A percentile compares a stretch with the other conserved stretches of the same genome.
Conservation (phyloP, 1,140 invertebrate genomes). For the Brachionus manjavacas region DNA sequence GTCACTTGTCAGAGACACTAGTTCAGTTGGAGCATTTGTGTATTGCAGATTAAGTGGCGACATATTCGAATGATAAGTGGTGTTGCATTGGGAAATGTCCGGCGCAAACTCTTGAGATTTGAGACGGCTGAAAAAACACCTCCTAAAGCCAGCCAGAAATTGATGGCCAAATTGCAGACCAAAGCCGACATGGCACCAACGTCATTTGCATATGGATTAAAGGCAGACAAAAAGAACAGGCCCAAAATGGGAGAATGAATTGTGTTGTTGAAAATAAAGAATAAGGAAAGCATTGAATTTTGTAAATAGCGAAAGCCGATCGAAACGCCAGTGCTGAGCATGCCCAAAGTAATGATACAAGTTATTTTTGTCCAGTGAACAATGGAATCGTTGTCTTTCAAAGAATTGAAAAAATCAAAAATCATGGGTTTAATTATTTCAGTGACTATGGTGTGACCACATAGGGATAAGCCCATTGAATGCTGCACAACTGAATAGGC, state of each 20-base stretch:
- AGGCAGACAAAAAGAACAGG: slow-evolving; percentile 5
- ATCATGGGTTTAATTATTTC: slow-evolving; percentile 13
- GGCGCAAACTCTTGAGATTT: slow-evolving; percentile 25
- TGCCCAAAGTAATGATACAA: background rate
- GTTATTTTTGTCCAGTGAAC: background rate
- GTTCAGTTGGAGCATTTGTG: background rate
- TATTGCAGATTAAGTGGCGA: background rate
- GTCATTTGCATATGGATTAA: slow-evolving; percentile 21
- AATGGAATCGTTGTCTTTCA: background rate
- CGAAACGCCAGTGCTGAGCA: background rate
- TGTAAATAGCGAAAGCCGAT: background rate
- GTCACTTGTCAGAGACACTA: background rate
- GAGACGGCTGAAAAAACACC: background rate
- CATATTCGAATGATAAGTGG: background rate
- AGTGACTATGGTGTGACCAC: background rate
- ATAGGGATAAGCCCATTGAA: background rate
- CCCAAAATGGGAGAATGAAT: slow-evolving; percentile 16
- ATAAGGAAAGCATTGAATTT: background rate
- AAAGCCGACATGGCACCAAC: slow-evolving; percentile 19
- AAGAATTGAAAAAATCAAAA: background rate
- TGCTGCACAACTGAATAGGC: slow-evolving; percentile 20
- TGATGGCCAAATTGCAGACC: background rate
- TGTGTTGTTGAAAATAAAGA: slow-evolving; percentile 18
- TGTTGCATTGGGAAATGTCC: background rate
- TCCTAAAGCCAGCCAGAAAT: background rate